A percentile compares a stretch with the other conserved stretches of the same genome.
phyloP scores from a whole-genome alignment of 2,888 invertebrate genomes.

The Volucella bombylans region DNA sequence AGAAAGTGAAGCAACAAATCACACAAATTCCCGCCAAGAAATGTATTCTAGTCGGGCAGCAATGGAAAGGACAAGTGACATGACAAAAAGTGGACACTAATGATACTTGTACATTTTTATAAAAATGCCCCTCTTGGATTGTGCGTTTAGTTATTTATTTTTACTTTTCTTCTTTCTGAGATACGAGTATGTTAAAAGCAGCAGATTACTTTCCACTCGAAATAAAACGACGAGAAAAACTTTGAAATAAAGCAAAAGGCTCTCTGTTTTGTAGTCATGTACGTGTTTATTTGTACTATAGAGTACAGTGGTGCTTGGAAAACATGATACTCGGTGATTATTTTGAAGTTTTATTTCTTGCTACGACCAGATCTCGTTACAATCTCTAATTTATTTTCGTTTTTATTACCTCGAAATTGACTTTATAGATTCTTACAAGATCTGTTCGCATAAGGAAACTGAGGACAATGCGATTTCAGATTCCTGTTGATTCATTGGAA shows the following conservation, averaged over 20 bases:
- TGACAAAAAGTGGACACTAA: constrained; percentile 59
- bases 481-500: too few relatives aligned
- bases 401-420: too few relatives aligned
- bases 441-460: too few relatives aligned
- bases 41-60: constrained; percentile 71
- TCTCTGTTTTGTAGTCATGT: background rate
- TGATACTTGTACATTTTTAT: constrained; percentile 19
- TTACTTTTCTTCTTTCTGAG: constrained; percentile 1
- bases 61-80: constrained; percentile 47
- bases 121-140: constrained; percentile 34
- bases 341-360: too few relatives aligned
- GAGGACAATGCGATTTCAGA: too few relatives aligned
- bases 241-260: background rate
- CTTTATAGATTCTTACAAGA: too few relatives aligned
- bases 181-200: background rate
- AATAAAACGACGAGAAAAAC: background rate
- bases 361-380: too few relatives aligned
- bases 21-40: constrained; percentile 54
- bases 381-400: too few relatives aligned
- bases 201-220: too few relatives aligned
- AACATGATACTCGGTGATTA: too few relatives aligned
- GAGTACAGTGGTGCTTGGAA: background rate
- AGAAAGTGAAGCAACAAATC: constrained; percentile 16
- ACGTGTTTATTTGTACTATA: too few relatives aligned
- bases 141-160: constrained; percentile 4